These are phyloP conservation scores for Mnemiopsis leidyi DNA, from an alignment of 37 sponge, comb jelly and placozoan genomes.

Conservation along the genomic window DNA sequence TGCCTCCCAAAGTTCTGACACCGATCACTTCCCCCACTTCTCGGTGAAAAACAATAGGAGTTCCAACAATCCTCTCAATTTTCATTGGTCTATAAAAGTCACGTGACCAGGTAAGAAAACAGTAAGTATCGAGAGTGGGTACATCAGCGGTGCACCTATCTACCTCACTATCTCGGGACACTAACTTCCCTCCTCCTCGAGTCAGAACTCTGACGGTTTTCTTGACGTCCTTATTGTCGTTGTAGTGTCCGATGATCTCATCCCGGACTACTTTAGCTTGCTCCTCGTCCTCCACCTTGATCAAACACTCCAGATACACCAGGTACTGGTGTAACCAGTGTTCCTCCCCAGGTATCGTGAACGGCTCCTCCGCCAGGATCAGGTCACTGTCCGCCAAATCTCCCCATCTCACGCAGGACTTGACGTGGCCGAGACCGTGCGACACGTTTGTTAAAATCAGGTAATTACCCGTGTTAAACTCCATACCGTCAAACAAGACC, in stretches of 20 bases:
- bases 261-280: not conserved
- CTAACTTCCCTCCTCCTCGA: not conserved
- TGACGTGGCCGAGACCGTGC: not conserved
- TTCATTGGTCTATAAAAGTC: not conserved
- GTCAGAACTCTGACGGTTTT: not conserved
- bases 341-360: conserved; percentile 53
- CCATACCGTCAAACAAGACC: not conserved
- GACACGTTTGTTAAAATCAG: not conserved
- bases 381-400: not conserved
- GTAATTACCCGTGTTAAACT: conserved; percentile 3
- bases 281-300: not conserved
- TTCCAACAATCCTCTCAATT: not conserved
- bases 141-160: not conserved
- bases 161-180: not conserved
- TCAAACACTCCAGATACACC: conserved; percentile 57
- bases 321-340: conserved; percentile 33
- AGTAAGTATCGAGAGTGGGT: not conserved
- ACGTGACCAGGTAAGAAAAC: not conserved
- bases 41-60: not conserved
- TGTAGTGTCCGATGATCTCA: conserved; percentile 3
- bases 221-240: not conserved
- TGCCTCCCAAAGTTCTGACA: not conserved
- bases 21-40: not conserved
- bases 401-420: conserved; percentile 20
- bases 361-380: not conserved